These are phyloP conservation scores for Halcyon leucocephala DNA, from an alignment of 2,797 vertebrate genomes.

Conservation along the genomic window DNA sequence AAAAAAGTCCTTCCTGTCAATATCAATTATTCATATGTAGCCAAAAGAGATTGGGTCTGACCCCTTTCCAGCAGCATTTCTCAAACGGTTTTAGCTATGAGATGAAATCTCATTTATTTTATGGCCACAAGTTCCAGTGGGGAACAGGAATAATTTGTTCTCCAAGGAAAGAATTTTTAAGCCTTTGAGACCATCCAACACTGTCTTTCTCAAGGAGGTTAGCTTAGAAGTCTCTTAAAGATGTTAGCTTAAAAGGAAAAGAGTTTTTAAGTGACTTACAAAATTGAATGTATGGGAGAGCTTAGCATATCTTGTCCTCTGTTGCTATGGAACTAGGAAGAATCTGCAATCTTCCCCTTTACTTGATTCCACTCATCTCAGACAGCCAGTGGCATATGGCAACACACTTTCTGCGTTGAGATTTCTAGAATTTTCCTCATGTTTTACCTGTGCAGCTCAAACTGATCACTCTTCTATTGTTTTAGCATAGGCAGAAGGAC, in stretches of 20 bases:
- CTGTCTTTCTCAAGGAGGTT: not conserved
- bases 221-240: not conserved
- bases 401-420: not conserved
- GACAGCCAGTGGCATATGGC: not conserved
- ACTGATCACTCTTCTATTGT: not conserved
- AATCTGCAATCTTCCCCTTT: not conserved
- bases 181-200: not conserved
- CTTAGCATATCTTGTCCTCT: not conserved
- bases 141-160: not conserved
- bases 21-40: not conserved
- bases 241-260: not conserved
- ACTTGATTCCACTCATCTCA: not conserved
- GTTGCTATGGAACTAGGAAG: slow-evolving; percentile 1
- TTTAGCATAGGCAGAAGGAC: not conserved
- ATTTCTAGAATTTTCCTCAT: not conserved
- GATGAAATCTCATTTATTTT: slow-evolving; percentile 37
- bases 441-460: not conserved
- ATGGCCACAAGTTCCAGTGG: not conserved
- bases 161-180: not conserved
- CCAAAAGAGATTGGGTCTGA: not conserved
- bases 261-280: not conserved
- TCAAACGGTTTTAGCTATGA: not conserved
- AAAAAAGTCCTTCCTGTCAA: not conserved
- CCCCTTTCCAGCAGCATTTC: not conserved
- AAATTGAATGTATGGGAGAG: not conserved